Conservation (phyloP, 2,888 invertebrate genomes). For the Pristionchus fissidentatus region DNA sequence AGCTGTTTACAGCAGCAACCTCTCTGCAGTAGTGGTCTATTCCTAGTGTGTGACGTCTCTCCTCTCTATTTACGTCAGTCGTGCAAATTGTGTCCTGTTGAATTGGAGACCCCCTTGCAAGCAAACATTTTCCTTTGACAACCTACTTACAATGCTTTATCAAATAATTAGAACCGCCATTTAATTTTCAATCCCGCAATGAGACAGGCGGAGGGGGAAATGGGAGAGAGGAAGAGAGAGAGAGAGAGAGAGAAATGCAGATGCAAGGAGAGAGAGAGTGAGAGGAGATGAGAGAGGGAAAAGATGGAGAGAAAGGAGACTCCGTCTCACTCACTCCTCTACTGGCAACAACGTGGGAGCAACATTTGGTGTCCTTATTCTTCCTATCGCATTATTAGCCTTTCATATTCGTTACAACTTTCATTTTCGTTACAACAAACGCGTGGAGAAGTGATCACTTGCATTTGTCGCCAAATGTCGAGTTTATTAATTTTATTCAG, state of each 20-base stretch:
- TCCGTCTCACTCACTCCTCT: background rate
- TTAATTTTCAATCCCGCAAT: background rate
- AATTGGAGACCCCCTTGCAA: background rate
- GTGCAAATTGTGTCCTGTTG: background rate
- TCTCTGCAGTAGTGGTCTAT: background rate
- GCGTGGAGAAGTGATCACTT: too few relatives aligned
- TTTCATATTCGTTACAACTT: background rate
- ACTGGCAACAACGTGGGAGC: too few relatives aligned
- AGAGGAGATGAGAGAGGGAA: background rate
- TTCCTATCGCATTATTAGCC: background rate
- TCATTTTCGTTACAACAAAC: too few relatives aligned
- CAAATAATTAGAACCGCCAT: background rate
- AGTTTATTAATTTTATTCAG: too few relatives aligned
- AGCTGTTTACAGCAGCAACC: background rate
- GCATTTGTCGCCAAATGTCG: too few relatives aligned
- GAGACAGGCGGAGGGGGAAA: background rate
- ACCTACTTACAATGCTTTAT: background rate
- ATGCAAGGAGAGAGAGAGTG: too few relatives aligned
- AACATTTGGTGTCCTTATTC: background rate
- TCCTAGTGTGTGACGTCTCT: background rate
- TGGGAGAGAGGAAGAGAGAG: background rate
- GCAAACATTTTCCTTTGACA: background rate
- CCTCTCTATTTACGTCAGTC: background rate
- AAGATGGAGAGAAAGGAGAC: background rate
- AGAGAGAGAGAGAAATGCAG: too few relatives aligned